Percentiles rank a stretch among this genome's conserved stretches.
These are phyloP conservation scores for Misgurnus anguillicaudatus DNA, from an alignment of 2,113 vertebrate genomes.

Conservation along the genomic window DNA sequence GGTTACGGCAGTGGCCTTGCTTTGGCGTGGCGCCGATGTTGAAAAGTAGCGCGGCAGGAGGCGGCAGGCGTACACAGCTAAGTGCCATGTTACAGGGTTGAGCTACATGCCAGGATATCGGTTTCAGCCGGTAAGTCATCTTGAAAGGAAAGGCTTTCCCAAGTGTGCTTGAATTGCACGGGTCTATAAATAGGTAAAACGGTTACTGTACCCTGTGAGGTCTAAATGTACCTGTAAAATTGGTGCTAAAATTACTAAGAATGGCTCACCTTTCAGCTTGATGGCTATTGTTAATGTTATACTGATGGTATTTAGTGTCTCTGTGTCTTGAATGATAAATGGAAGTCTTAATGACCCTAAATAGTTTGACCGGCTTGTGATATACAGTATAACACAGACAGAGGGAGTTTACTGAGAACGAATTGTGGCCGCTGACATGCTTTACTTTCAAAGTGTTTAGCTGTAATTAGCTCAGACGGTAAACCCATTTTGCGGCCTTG, in stretches of 20 bases:
- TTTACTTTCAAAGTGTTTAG: too few species aligned
- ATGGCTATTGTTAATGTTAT: background rate
- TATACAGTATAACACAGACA: background rate
- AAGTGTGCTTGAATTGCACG: conserved; percentile 29
- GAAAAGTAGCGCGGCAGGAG: conserved; percentile 43
- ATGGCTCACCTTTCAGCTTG: background rate
- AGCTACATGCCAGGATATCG: conserved; percentile 38
- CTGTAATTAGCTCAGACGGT: too few species aligned
- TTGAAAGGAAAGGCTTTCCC: conserved; percentile 58
- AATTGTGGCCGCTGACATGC: too few species aligned
- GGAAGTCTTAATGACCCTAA: background rate
- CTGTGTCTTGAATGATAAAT: background rate
- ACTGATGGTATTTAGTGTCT: conserved; percentile 13
- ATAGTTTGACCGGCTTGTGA: background rate
- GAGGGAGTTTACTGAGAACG: too few species aligned
- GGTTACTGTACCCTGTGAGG: conserved; percentile 6
- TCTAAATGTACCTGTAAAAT: conserved; percentile 40
- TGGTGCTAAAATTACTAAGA: conserved; percentile 33
- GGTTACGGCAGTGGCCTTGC: background rate
- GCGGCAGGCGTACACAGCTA: conserved; percentile 28
- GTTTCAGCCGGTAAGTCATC: conserved; percentile 53
- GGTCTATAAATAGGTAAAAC: conserved; percentile 58
- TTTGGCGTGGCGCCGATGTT: conserved; percentile 39
- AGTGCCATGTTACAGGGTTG: conserved; percentile 50
- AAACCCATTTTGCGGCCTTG: too few species aligned